A percentile compares a stretch with the other conserved stretches of the same genome.
Conservation (phyloP, 2,888 invertebrate species). For the Beris morrisii region DNA sequence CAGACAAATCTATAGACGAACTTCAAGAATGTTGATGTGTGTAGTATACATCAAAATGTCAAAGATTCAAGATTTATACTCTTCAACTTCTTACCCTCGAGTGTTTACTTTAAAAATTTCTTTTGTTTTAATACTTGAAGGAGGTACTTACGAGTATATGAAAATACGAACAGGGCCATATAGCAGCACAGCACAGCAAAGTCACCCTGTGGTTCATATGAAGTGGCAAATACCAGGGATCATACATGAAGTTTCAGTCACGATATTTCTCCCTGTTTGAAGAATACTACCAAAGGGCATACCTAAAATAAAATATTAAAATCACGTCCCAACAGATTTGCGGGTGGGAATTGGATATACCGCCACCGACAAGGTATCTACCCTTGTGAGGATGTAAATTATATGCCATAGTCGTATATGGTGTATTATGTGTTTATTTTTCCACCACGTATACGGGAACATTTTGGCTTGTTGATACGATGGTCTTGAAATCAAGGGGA, state of each 20-base stretch:
- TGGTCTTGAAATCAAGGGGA: background rate
- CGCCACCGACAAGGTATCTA: background rate
- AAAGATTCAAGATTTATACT: background rate
- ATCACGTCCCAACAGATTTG: constrained; percentile 22
- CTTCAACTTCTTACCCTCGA: background rate
- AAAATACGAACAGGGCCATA: constrained; percentile 7
- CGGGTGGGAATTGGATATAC: background rate
- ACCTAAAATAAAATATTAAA: constrained; percentile 33
- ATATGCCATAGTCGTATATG: background rate
- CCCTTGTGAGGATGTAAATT: background rate
- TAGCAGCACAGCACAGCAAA: too few relatives aligned
- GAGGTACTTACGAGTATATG: background rate
- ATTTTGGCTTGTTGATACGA: background rate
- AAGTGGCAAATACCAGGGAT: constrained; percentile 1
- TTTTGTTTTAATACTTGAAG: constrained; percentile 27
- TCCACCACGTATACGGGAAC: background rate
- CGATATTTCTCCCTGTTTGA: background rate
- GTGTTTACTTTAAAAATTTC: constrained; percentile 32
- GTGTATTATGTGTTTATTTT: constrained; percentile 8
- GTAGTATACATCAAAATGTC: background rate
- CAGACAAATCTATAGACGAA: too few relatives aligned
- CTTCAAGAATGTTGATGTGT: too few relatives aligned
- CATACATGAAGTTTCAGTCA: constrained; percentile 16
- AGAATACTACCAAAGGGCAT: constrained; percentile 5
- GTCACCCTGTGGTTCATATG: constrained; percentile 24